A percentile compares a stretch with the other conserved stretches of the same genome.
phyloP scores from a whole-genome alignment of 2,113 vertebrate species.

The Hippocampus barbouri region DNA sequence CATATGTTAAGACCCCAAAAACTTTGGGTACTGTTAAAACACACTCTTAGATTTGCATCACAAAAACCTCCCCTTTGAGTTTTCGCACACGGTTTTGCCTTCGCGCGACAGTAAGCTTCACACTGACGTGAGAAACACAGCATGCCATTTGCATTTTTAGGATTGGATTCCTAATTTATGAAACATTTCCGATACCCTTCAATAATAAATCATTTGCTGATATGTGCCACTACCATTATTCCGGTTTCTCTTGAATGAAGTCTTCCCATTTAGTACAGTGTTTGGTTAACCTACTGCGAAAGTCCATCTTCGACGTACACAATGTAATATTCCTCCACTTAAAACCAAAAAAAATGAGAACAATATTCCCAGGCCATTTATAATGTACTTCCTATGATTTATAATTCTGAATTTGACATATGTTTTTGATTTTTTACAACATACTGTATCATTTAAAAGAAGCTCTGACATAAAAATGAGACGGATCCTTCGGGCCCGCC shows the following conservation, averaged over 20 bases:
- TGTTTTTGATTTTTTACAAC: background rate
- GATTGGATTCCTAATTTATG: too few relatives aligned
- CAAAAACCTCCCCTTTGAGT: too few relatives aligned
- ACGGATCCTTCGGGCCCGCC: background rate
- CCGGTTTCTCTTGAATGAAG: slow-evolving; percentile 2
- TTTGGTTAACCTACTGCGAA: slow-evolving; percentile 11
- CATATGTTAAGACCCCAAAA: too few relatives aligned
- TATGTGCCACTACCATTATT: background rate
- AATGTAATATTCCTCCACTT: background rate
- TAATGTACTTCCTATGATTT: background rate
- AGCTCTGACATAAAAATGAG: background rate
- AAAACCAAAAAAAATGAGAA: background rate
- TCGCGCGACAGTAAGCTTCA: too few relatives aligned
- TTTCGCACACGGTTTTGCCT: too few relatives aligned
- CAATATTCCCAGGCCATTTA: background rate
- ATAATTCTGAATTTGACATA: background rate
- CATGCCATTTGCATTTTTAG: too few relatives aligned
- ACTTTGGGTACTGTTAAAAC: too few relatives aligned
- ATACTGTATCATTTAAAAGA: background rate
- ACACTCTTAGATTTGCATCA: too few relatives aligned
- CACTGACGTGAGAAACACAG: too few relatives aligned
- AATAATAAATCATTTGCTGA: slow-evolving; percentile 1
- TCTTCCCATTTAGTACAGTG: background rate
- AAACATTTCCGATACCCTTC: background rate
- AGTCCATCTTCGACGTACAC: background rate